Evolutionary conservation across 2,888 invertebrate genomes (phyloP), one percentile per base, ranked within the genome.

Genomic region (Rosalia funebris): DNA sequence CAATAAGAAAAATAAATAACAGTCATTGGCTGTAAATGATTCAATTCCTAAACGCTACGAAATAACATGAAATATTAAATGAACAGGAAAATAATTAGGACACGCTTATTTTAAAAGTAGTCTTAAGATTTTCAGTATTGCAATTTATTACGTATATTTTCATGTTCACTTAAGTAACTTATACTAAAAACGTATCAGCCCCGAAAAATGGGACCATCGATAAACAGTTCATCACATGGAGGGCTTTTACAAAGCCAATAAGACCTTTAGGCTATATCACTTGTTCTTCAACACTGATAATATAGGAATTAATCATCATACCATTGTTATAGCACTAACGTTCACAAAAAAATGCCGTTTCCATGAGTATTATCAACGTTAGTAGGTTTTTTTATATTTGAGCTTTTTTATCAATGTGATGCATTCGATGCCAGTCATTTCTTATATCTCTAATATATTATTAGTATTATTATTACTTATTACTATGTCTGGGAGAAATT

Each of bases 1-100:
- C 55, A 25, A n/a, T 60, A 19, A 48, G 59, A 55, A 55, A 34
- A 60, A 60, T 55, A 60, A 60, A 60, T 54, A 60, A 53, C 19
- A 54, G 55, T 50, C 55, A 55, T 55, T 55, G 60, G 55, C 60
- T 31, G 20, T 15, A 36, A 44, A 50, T 39, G 44, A 55, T 55
- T 48, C 60, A 55, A 37, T 44, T 34, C 45, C 50, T 57, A 45
- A 41, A 48, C 48, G 42, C 48, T 54, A 59, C 9, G 31, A 58
- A 32, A 42, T 45, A 55, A 44, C 32, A 48, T 41, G 46, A 31
- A 41, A 20, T 10, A 7, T 45, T 45, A 45, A 45, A 45, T 10
- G 45, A 45, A 45, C 45, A 45, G 15, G 45, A 45, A 45, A 45
- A 11, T 31, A 14, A 2, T 15, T 17, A 45, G 11, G 25, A 7